Base-by-base conservation (phyloP, 1,140 invertebrate species). In the Trissolcus basalis region DNA sequence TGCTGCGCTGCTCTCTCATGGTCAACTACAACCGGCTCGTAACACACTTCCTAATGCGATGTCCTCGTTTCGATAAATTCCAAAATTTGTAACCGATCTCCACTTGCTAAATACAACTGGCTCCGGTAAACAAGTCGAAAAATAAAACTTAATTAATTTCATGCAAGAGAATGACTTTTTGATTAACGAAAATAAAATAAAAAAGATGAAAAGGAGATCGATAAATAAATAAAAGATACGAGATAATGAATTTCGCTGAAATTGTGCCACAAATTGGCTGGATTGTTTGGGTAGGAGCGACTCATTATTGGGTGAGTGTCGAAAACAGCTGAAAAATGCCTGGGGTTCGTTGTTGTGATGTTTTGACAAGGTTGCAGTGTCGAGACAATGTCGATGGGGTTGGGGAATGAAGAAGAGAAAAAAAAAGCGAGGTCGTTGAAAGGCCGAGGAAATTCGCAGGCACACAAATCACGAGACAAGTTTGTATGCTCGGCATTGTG, bases 1-100 rank as follows among this genome's bases (percentile, higher is more conserved):
- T 59, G 73, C 81, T 84, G 74, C 81, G 80, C 85, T 81, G 82
- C 56, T 70, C 81, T 84, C 81, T 82, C 83, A 83, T 82, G 82
- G 83, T 81, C 80, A 83, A 78, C 79, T 78, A 81, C 75, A 83
- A 78, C 80, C 75, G 68, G 67, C 84, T 14, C 83, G 74, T 68
- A 63, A 54, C 61, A 71, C 67, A 67, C 19, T 27, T 71, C 67
- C 74, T 71, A 77, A 77, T 67, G 68, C 49, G 15, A 61, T 27
- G 19, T 27, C 19, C 19, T 27, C 19, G 19, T 27, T 27, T 27
- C 45, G 43, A 67, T 61, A 35, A 67, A 67, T 63, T 63, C 16
- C 19, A 19, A 56, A 67, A 74, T 61, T 51, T 55, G 47, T 56
- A 60, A 15, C 15, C 11, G 1, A 11, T n/a, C 7, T 27, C 33